phyloP scores from a whole-genome alignment of 92 coral and sea anemone genomes.

The Muricea muricata region DNA sequence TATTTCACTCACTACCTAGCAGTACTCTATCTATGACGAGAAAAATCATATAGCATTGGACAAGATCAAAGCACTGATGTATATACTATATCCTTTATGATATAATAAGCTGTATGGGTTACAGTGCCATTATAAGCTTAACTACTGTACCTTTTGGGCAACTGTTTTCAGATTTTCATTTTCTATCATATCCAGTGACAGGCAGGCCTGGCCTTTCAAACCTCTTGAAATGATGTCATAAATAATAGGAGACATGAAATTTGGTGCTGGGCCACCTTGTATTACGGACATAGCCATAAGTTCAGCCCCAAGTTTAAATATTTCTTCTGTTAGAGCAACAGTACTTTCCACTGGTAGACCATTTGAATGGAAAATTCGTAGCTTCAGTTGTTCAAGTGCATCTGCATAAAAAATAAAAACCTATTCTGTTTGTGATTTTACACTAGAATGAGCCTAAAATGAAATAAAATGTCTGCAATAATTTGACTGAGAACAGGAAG shows the following conservation, averaged over 20 bases:
- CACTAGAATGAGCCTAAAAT: too few relatives aligned
- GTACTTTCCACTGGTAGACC: constrained; percentile 63
- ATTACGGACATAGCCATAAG: constrained; percentile 66
- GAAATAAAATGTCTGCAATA: neutral
- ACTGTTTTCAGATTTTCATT: constrained; percentile 6
- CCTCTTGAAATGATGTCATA: constrained; percentile 32
- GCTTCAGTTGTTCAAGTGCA: constrained; percentile 17
- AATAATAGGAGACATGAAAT: constrained; percentile 59
- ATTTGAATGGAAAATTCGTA: constrained; percentile 31
- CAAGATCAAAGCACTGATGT: too few relatives aligned
- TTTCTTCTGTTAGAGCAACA: constrained; percentile 58
- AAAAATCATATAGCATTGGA: too few relatives aligned
- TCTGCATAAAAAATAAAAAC: neutral
- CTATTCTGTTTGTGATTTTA: neutral
- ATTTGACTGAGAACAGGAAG: too few relatives aligned
- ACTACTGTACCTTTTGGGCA: constrained; percentile 30
- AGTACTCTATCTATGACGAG: too few relatives aligned
- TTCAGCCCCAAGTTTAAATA: constrained; percentile 59
- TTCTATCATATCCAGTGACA: constrained; percentile 22
- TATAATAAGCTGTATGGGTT: too few relatives aligned
- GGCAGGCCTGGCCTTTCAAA: neutral
- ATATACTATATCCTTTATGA: too few relatives aligned
- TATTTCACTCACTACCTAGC: too few relatives aligned
- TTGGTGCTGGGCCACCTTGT: constrained; percentile 78
- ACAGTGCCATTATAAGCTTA: too few relatives aligned